Evolutionary conservation across 2,888 invertebrate species (phyloP), one percentile per base, ranked within the genome.

Genomic region (Biston betularia): DNA sequence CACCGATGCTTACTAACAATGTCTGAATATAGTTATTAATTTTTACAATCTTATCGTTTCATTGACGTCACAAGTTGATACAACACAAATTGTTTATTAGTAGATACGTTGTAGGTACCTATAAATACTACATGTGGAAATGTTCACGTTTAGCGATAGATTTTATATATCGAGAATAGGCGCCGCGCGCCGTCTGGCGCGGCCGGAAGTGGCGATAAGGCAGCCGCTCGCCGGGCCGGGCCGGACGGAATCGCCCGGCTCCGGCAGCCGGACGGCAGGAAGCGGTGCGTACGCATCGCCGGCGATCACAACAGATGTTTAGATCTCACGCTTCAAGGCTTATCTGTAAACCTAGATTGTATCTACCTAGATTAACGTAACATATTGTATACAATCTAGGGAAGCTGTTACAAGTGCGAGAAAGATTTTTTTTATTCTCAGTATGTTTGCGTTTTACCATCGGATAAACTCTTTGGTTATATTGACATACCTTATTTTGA

Each of bases 1-100:
- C 92, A 92, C 89, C 92, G 92, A 92, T 92, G 91, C 90, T 89
- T 60, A 10, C 11, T n/a, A n/a, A n/a, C n/a, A n/a, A 9, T n/a
- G 0, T 7, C 2, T 6, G 1, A 11, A 6, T 11, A 11, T 5
- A 24, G n/a, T 44, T 44, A 24, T 24, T 6, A 5, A 44, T 12
- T 44, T 44, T 2, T n/a, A 44, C 44, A 12, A n/a, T 12, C 6
- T n/a, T 24, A 24, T 24, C 24, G 24, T 24, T 24, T 24, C 3
- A 24, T 24, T 24, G 24, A 24, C 24, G 24, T 24, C 24, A 24
- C 24, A 3, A 24, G 3, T 24, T 24, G 24, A 24, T 24, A 24
- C 3, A 24, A 24, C 24, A 24, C 24, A 24, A 24, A 24, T 24
- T 24, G 24, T 24, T 24, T 44, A 6, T 6, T 5, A 44, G 9